phyloP scores from a whole-genome alignment of 2,797 vertebrate species.

The Syngnathus rostellatus region DNA sequence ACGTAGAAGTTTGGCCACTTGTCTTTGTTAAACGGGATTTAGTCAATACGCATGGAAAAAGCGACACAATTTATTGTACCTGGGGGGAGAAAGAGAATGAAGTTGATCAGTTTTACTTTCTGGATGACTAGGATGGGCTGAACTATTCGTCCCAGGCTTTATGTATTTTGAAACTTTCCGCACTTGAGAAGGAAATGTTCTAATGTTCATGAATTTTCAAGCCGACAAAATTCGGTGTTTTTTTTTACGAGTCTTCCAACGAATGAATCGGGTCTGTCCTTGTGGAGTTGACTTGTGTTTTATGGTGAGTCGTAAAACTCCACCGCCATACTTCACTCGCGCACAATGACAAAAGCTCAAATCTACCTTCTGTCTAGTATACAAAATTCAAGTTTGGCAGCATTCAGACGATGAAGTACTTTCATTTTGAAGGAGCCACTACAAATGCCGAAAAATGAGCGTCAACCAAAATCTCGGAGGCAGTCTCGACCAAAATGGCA shows the following conservation, averaged over 20 bases:
- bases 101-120: neutral
- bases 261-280: neutral
- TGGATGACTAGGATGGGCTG: neutral
- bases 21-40: slow-evolving; percentile 25
- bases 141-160: neutral
- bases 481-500: neutral
- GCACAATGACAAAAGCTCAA: neutral
- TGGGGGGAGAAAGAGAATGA: neutral
- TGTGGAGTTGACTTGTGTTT: neutral
- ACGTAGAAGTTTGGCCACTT: neutral
- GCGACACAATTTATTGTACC: neutral
- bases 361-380: neutral
- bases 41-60: neutral
- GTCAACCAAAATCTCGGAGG: neutral
- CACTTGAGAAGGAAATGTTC: neutral
- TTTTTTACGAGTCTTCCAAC: neutral
- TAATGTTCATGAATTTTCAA: neutral
- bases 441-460: neutral
- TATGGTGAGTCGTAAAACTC: neutral
- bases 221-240: neutral
- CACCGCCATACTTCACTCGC: neutral
- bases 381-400: neutral
- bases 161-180: neutral
- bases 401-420: neutral
- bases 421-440: neutral